Evolutionary conservation across 2,113 vertebrate genomes (phyloP).

Genomic region (Brachionichthys hirsutus): DNA sequence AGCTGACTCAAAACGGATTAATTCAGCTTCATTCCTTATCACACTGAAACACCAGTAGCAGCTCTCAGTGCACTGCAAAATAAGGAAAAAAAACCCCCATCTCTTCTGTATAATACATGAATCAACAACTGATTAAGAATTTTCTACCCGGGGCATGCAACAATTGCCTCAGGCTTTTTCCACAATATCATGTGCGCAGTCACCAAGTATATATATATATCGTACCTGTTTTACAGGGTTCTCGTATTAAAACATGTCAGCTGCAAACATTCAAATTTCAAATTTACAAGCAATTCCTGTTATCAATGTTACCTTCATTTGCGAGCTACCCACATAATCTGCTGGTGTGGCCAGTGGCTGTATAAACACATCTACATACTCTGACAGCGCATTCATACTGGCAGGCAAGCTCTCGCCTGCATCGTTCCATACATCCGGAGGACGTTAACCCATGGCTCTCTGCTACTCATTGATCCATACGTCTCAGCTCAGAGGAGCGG

Average conservation of each 20-base stretch:
- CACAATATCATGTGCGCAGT: background rate
- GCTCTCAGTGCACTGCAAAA: background rate
- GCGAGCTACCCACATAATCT: background rate
- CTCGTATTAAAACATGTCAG: background rate
- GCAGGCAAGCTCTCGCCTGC: conserved; percentile 27
- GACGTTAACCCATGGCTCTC: conserved; percentile 38
- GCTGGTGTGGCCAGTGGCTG: background rate
- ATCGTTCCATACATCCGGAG: conserved; percentile 40
- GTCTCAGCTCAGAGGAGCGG: conserved; percentile 32
- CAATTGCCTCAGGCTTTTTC: background rate
- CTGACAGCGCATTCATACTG: conserved; percentile 45
- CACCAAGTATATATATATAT: background rate
- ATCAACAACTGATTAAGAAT: background rate
- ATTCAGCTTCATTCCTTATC: no score
- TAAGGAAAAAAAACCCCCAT: background rate
- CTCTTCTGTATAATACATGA: background rate
- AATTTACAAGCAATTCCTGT: background rate
- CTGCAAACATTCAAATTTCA: background rate
- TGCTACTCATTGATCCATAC: conserved; percentile 23
- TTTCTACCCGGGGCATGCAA: background rate
- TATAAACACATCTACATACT: background rate
- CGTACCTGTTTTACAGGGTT: background rate
- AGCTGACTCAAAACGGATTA: no score
- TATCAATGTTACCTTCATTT: background rate
- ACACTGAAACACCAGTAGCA: no score